phyloP scores from a whole-genome alignment of 2,888 invertebrate genomes.

The Cyrtodaria siliqua region DNA sequence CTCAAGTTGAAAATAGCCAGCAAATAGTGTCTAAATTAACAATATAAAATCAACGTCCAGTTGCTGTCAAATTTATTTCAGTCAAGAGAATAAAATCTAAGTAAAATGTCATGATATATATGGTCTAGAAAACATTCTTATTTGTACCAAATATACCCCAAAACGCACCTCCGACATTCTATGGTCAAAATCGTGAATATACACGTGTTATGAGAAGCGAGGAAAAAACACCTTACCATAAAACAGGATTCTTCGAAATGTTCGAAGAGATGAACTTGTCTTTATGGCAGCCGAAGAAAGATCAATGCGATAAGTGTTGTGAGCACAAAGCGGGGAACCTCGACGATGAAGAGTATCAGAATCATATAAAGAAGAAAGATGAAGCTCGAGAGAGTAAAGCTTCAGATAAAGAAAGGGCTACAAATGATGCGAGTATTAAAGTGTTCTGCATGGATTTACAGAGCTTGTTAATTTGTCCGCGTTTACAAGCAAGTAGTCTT shows the following conservation, averaged over 20 bases:
- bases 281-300: constrained; percentile 10
- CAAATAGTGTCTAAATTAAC: constrained; percentile 47
- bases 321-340: constrained; percentile 14
- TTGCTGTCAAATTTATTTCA: no score
- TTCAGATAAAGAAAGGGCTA: constrained; percentile 31
- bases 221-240: constrained; percentile 16
- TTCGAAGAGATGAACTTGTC: background rate
- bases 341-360: constrained; percentile 16
- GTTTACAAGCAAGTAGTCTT: no score
- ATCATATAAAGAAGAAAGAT: constrained; percentile 26
- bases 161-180: no score
- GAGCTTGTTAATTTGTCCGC: no score
- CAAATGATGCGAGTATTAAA: constrained; percentile 18
- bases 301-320: constrained; percentile 3
- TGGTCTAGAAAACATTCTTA: no score
- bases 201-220: background rate
- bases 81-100: no score
- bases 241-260: constrained; percentile 24
- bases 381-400: constrained; percentile 17
- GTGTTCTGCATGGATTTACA: constrained; percentile 43
- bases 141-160: no score
- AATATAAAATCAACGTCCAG: constrained; percentile 22
- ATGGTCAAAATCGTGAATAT: constrained; percentile 33
- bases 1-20: constrained; percentile 12
- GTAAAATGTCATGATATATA: no score